Evolutionary conservation across 2,113 vertebrate genomes (phyloP), one percentile per base, ranked within the genome.

Genomic region (Nettapus auritus): DNA sequence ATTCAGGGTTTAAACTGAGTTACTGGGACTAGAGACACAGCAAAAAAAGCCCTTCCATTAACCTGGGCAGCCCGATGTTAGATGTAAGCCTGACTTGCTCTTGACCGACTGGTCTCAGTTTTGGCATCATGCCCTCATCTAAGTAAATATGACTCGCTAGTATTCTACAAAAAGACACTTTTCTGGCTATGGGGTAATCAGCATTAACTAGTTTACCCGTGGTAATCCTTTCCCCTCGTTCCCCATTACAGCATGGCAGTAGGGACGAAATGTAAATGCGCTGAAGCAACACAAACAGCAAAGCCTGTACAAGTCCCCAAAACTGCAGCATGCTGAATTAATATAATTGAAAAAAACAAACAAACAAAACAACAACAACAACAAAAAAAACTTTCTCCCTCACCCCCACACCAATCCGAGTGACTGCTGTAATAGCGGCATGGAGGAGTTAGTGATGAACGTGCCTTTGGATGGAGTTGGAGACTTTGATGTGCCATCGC

Each of bases 1-100:
- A 9, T 70, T 86, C 56, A 38, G 53, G 34, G n/a, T 50, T 81
- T 88, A 71, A 68, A 81, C 11, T 52, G 52, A 46, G 66, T 73
- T 86, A 46, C 48, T 8, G 48, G 40, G 57, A 69, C 78, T 48
- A 77, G 22, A 88, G 22, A 31, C 25, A 53, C 8, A 46, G 64
- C 34, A 88, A 70, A 86, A 80, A 18, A 42, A 46, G 1, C 56
- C 52, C 6, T 88, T 81, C 60, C 52, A 55, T 88, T 86, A 70
- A 34, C 44, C 48, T 0, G 0, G 40, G 20, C 63, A 93, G 71
- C 63, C 89, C 0, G 2, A 56, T 7, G 2, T 0, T 1, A 79
- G 77, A 68, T 0, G 0, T 1, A 9, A 55, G 73, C 33, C 50
- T 82, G 67, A 86, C 63, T 94, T 84, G 64, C 60, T 81, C 88